Base-by-base conservation (phyloP, 2,113 vertebrate genomes). In the Pachycephala philippinensis region DNA sequence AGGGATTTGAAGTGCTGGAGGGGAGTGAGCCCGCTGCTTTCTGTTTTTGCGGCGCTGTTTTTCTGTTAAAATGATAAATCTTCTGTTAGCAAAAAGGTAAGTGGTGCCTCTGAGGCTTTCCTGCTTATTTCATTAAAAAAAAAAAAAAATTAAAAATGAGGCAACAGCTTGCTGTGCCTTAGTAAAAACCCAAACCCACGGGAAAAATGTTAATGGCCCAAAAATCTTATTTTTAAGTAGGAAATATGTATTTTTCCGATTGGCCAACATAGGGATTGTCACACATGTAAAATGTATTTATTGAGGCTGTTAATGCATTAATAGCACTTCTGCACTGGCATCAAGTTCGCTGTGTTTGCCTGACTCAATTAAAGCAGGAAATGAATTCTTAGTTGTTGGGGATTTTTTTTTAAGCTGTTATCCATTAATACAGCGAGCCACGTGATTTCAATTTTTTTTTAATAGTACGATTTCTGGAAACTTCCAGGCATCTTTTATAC, bases 11-110 rank as follows among this genome's bases (percentile, higher is more conserved):
- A 37, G 90, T 5, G 26, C 61, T 69, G 91, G 70, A 28, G 90
- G 56, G 44, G 70, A 71, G 63, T 8, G 17, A 5, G 63, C 54
- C 76, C 76, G 82, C 56, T 63, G 87, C 82, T 97, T 93, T 88
- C 42, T 85, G 93, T 21, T 61, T 77, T 71, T 97, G 72, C 59
- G 75, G 59, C 83, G 74, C 16, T 71, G 96, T 57, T 98, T 98
- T 79, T 93, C 99, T 99, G 98, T 61, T 86, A 27, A 31, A 95
- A 70, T 23, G n/a, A 93, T 13, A 78, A 93, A 70, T 0, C n/a
- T n/a, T 4, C 19, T 18, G 30, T 93, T 47, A 91, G 72, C 45
- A 50, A 54, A 86, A 76, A 86, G 13, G 5, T 5, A 7, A 27
- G 7, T 13, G 3, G 37, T 23, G 19, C 69, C 49, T 60, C 65